Percentiles rank a stretch among this genome's conserved stretches.
Evolutionary conservation across 2,888 invertebrate genomes (phyloP).

Genomic region (Apodemia duryi): DNA sequence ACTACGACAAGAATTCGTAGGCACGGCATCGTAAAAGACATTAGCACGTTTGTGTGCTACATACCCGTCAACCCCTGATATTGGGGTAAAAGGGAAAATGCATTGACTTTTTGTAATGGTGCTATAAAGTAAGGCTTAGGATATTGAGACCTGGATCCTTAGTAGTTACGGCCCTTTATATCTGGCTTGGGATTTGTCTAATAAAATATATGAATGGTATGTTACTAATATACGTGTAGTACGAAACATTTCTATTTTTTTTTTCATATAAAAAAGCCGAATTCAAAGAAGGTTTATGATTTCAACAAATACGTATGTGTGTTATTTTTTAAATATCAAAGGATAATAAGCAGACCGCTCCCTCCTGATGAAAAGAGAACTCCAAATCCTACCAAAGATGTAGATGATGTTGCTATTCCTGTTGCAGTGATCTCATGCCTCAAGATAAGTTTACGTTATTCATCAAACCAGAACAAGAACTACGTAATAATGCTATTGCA

Average conservation of each 20-base stretch:
- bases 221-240: not conserved
- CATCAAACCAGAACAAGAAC: no score
- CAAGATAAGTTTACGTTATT: no score
- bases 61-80: constrained; percentile 45
- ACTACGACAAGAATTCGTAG: constrained; percentile 48
- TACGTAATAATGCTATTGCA: no score
- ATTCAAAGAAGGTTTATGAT: no score
- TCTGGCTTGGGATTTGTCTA: not conserved
- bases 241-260: not conserved
- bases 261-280: not conserved
- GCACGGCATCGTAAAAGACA: constrained; percentile 62
- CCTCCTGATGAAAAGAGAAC: no score
- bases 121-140: constrained; percentile 63
- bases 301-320: no score
- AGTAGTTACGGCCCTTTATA: constrained; percentile 24
- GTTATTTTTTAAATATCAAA: no score
- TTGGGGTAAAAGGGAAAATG: constrained; percentile 63
- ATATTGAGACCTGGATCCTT: constrained; percentile 37
- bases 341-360: no score
- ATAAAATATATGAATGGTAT: constrained; percentile 3
- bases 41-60: constrained; percentile 59
- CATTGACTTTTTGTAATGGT: constrained; percentile 74
- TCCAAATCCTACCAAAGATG: no score
- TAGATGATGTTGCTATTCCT: no score
- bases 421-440: no score